Percentiles rank a stretch among this genome's conserved stretches.
Evolutionary conservation across 2,113 vertebrate species (phyloP).

Genomic region (Hydrochoerus hydrochaeris): DNA sequence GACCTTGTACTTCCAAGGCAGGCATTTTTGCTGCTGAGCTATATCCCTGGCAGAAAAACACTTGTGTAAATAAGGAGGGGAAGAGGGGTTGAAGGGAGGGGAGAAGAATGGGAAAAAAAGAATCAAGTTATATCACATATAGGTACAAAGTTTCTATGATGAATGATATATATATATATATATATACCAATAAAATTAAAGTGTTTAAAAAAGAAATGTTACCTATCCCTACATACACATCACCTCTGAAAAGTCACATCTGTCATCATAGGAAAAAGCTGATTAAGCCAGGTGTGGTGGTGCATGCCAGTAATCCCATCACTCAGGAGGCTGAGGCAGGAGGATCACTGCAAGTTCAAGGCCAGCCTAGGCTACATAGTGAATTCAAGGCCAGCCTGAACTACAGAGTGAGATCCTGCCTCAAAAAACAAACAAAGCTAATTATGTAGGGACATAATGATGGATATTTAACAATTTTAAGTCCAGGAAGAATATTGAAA

Average conservation of each 20-base stretch:
- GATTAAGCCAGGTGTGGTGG: not conserved
- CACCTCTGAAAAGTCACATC: not conserved
- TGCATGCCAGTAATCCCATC: not conserved
- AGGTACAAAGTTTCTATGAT: not conserved
- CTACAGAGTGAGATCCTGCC: not conserved
- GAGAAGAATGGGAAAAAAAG: not conserved
- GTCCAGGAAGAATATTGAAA: not conserved
- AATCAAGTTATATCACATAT: not conserved
- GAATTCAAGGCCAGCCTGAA: not conserved
- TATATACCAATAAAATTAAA: not conserved
- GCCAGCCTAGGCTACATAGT: not conserved
- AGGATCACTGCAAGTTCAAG: not conserved
- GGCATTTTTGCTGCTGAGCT: too few relatives aligned
- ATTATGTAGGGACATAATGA: not conserved
- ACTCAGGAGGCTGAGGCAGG: not conserved
- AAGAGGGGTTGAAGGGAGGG: not conserved
- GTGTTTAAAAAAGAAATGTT: not conserved
- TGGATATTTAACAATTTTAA: conserved; percentile 22
- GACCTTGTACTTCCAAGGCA: too few relatives aligned
- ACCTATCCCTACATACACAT: not conserved
- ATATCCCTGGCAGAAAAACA: too few relatives aligned
- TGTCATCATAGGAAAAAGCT: not conserved
- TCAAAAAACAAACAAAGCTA: not conserved
- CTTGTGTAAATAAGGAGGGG: not conserved
- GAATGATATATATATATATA: not conserved